Conservation (phyloP, 2,888 invertebrate genomes). For the Sceliomorpha sp. region DNA sequence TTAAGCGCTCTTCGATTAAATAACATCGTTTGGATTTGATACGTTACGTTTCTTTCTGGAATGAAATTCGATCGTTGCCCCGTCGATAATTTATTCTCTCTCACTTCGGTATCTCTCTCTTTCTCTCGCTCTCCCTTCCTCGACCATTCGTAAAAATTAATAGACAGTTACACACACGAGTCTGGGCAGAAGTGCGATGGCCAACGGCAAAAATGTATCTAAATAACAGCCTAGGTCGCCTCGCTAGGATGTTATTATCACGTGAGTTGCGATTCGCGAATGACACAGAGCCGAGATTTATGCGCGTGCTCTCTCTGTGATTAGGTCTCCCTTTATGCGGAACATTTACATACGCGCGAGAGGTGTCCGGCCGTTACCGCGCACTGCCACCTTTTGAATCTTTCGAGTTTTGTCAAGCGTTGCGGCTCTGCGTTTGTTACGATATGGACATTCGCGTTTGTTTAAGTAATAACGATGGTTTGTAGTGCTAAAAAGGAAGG, state of each 20-base stretch:
- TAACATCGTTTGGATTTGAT: too few species aligned
- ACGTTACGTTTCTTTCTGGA: background rate
- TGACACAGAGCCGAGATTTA: conserved; percentile 76
- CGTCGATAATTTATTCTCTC: conserved; percentile 27
- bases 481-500: too few species aligned
- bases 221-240: conserved; percentile 75
- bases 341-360: conserved; percentile 63
- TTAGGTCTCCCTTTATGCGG: conserved; percentile 71
- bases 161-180: conserved; percentile 59
- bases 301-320: conserved; percentile 72
- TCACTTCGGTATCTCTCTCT: conserved; percentile 12
- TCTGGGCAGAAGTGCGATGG: conserved; percentile 65
- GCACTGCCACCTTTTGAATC: conserved; percentile 11
- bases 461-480: too few species aligned
- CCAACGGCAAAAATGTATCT: conserved; percentile 68
- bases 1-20: too few species aligned
- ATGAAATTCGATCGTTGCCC: conserved; percentile 35
- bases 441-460: too few species aligned
- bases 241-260: conserved; percentile 75
- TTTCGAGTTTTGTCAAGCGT: conserved; percentile 19
- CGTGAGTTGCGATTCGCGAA: conserved; percentile 75
- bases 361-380: conserved; percentile 14
- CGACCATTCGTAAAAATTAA: conserved; percentile 59
- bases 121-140: too few species aligned
- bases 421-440: too few species aligned